Evolutionary conservation across 2,888 invertebrate species (phyloP), one percentile per base, ranked within the genome.

Genomic region (Deilephila porcellus): DNA sequence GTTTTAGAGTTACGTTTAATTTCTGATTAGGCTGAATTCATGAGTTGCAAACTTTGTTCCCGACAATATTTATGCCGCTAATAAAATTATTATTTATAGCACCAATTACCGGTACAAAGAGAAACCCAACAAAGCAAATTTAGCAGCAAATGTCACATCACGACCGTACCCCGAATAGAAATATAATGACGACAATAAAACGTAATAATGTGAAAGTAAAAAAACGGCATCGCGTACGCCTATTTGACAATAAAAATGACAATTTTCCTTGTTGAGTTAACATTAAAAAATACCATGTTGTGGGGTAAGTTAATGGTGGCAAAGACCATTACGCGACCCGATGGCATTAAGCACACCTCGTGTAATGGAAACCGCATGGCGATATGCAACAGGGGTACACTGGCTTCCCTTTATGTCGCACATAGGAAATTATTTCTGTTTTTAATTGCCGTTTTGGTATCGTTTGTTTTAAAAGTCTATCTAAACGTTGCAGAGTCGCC

Each of bases 361-460:
- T 83, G 89, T 91, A 89, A 92, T 93, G 90, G 88, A 89, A 90
- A 90, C 91, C 91, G 84, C 91, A 90, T 85, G 86, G 85, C 82
- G 77, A 84, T 88, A 87, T 91, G 90, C 88, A 88, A 86, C 86
- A 85, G 85, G 89, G 87, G 82, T 79, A 82, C 74, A 82, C 77
- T 74, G 76, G 75, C 79, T 81, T 82, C 87, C 86, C 85, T 87
- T 85, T 86, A 83, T 83, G 79, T 79, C 77, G 76, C 75, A 79
- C 79, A 80, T 77, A 78, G 75, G 80, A 78, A 79, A 76, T 74
- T 78, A 76, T 78, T 80, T 79, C 76, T 71, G 60, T 76, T 82
- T 82, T 80, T 79, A 81, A 83, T 81, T 80, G 78, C 76, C 70
- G 45, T 74, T 75, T 75, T 73, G 75, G 74, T 70, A 74, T 74